Evolutionary conservation across 2,797 vertebrate genomes (phyloP).

Genomic region (Helicolenus hilgendorfi): DNA sequence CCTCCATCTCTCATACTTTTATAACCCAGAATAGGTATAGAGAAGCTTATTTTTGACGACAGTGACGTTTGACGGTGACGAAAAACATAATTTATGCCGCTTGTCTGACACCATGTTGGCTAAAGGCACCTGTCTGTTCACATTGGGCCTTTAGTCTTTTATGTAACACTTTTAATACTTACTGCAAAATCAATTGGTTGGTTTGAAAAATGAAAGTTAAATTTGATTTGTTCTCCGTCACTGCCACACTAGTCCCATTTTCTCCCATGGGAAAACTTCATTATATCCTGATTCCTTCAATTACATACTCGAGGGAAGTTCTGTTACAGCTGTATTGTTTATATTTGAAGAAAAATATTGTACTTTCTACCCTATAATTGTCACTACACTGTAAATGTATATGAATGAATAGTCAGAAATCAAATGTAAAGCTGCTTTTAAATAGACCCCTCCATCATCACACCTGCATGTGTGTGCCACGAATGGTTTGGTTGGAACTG

Average conservation of each 20-base stretch:
- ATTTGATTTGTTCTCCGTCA: slow-evolving; percentile 38
- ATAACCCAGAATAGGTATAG: background rate
- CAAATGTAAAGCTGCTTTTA: background rate
- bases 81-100: background rate
- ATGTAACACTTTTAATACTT: background rate
- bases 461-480: background rate
- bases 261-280: slow-evolving; percentile 24
- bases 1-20: background rate
- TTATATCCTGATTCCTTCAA: slow-evolving; percentile 32
- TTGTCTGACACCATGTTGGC: background rate
- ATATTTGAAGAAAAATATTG: background rate
- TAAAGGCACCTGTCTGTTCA: background rate
- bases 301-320: background rate
- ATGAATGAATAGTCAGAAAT: background rate
- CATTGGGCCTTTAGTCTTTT: background rate
- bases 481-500: background rate
- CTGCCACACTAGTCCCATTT: slow-evolving; percentile 28
- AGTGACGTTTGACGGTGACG: background rate
- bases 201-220: slow-evolving; percentile 16
- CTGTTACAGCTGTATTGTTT: background rate
- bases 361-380: no score
- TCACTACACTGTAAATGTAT: background rate
- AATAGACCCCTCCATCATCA: background rate
- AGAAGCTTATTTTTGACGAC: background rate
- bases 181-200: slow-evolving; percentile 7